Base-by-base conservation (phyloP, 1,140 invertebrate genomes). In the Philaenus spumarius region DNA sequence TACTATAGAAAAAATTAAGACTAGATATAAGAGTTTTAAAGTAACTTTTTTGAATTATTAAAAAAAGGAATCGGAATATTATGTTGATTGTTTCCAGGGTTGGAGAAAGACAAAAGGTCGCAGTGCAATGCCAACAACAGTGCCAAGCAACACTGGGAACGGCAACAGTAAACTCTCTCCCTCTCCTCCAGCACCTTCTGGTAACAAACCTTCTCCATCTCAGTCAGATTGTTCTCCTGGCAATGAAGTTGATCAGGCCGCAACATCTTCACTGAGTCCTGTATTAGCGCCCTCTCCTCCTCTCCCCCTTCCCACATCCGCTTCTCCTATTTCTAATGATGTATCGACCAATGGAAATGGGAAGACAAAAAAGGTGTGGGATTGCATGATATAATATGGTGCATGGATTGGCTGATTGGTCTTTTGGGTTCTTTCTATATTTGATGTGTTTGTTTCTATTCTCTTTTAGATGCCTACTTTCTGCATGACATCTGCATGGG, bases 31-130 rank as follows among this genome's bases (percentile, higher is more conserved):
- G n/a, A n/a, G n/a, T n/a, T n/a, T n/a, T n/a, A 30, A 30, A 4
- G 26, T 4, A 30, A 30, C 26, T 30, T 4, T 30, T 30, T 3
- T 30, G 26, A 30, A 30, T 30, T 30, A 30, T 30, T n/a, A 30
- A 30, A 30, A 3, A 30, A 30, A 4, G 26, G 26, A 30, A 30
- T n/a, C n/a, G n/a, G n/a, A n/a, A n/a, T n/a, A n/a, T n/a, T n/a
- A n/a, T n/a, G n/a, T n/a, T n/a, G n/a, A n/a, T 30, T 30, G 26
- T 30, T 30, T 30, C 26, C 75, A 85, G 84, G 82, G 82, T 65
- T 85, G 83, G 83, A 82, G 83, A 75, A 86, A 85, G 76, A 82
- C 82, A 68, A 85, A 85, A 73, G 83, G 82, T 66, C 78, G 83
- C 71, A 85, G 82, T 69, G 81, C 84, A 74, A 80, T 84, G 81